Conservation (phyloP, 1,140 invertebrate genomes). For the Ctenoplectra terminalis region DNA sequence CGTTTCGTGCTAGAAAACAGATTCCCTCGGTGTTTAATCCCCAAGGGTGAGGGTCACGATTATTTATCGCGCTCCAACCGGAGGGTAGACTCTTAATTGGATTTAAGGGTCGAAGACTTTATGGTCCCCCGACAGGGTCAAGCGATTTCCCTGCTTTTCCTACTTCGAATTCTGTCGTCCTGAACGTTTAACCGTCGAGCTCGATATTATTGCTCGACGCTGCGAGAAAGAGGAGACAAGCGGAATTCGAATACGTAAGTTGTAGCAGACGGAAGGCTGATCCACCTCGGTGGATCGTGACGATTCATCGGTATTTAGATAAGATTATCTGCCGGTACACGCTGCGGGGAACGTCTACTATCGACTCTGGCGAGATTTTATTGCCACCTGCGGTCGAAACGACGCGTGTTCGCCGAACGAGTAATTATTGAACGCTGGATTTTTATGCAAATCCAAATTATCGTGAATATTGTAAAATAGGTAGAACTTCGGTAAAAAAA, state of each 20-base stretch:
- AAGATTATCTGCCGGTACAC: conserved; percentile 30
- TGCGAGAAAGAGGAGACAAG: no score
- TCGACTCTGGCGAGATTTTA: not conserved
- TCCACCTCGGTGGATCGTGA: conserved; percentile 37
- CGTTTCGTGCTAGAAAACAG: not conserved
- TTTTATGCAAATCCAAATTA: no score
- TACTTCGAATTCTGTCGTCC: not conserved
- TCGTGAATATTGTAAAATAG: no score
- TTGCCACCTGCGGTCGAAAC: no score
- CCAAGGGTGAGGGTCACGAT: not conserved
- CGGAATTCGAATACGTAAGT: conserved; percentile 49
- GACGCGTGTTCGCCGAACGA: no score
- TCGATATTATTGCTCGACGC: not conserved
- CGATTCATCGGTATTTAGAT: conserved; percentile 53
- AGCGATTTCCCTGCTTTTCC: not conserved
- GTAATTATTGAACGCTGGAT: no score
- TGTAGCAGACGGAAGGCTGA: conserved; percentile 1
- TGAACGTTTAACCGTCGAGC: not conserved
- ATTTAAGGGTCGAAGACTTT: conserved; percentile 23
- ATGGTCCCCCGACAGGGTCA: no score
- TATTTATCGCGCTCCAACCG: conserved; percentile 3
- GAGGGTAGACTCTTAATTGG: conserved; percentile 27
- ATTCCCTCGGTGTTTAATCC: conserved; percentile 15
- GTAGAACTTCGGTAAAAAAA: no score
- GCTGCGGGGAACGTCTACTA: not conserved